phyloP scores from a whole-genome alignment of 2,797 vertebrate species.

The Parotocinclus haroldoi region DNA sequence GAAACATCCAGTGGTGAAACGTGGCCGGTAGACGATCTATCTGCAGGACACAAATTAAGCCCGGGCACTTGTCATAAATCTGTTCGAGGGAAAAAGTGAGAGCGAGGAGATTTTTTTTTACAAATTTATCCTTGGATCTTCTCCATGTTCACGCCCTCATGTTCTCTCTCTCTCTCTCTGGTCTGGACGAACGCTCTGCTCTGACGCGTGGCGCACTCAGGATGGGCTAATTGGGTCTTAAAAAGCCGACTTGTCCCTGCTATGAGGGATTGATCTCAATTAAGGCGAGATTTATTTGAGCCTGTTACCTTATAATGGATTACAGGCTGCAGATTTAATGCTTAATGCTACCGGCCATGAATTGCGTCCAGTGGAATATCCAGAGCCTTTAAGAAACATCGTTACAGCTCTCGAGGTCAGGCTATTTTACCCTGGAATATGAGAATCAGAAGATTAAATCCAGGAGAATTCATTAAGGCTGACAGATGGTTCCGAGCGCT shows the following conservation, averaged over 20 bases:
- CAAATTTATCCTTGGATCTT: slow-evolving; percentile 62
- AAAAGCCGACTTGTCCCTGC: slow-evolving; percentile 76
- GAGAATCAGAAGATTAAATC: slow-evolving; percentile 62
- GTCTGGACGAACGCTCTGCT: slow-evolving; percentile 47
- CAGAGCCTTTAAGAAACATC: slow-evolving; percentile 63
- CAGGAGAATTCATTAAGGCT: slow-evolving; percentile 43
- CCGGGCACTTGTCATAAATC: slow-evolving; percentile 74
- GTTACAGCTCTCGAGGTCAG: slow-evolving; percentile 38
- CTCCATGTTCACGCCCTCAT: slow-evolving; percentile 62
- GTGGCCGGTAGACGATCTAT: slow-evolving; percentile 70
- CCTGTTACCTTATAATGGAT: slow-evolving; percentile 78
- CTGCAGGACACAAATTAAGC: slow-evolving; percentile 72
- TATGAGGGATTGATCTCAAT: slow-evolving; percentile 81
- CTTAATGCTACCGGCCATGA: slow-evolving; percentile 73
- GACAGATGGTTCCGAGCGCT: neutral
- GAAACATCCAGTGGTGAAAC: slow-evolving; percentile 81
- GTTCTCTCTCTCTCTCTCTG: neutral
- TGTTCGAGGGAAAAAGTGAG: slow-evolving; percentile 25
- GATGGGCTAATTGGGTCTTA: slow-evolving; percentile 78
- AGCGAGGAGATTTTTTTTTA: slow-evolving; percentile 39
- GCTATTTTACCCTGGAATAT: slow-evolving; percentile 42
- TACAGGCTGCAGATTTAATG: slow-evolving; percentile 75
- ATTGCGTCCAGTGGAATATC: slow-evolving; percentile 67
- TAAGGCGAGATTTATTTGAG: slow-evolving; percentile 76
- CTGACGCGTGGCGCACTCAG: slow-evolving; percentile 58